Evolutionary conservation across 2,113 vertebrate genomes (phyloP), one percentile per base, ranked within the genome.

Genomic region (Dryoscopus gambensis): DNA sequence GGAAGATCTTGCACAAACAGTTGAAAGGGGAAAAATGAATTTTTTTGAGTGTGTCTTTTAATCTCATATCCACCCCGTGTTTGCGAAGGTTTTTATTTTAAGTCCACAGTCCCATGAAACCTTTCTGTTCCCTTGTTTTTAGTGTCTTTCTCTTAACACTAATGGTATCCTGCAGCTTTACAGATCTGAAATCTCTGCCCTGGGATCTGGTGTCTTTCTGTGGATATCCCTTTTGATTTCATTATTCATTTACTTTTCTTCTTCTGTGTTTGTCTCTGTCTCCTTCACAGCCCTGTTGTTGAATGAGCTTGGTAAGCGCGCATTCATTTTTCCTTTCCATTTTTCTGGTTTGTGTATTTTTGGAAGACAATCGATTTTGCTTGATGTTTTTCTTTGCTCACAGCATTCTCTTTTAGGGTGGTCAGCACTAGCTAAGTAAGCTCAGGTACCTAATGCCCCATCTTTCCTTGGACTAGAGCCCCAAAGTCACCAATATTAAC

Each of bases 281-380:
- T 98, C 95, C 95, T 98, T 97, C 97, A 98, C 98, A 98, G 98
- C 98, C 97, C 98, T 98, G 97, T 98, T 98, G 96, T 98, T 98
- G 97, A 98, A 97, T 98, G 98, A 98, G 98, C 97, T 98, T 98
- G 98, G 98, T 98, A 98, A 98, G 98, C 98, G 90, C 76, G 84
- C 97, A 97, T 98, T 98, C 90, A 70, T 98, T 97, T 97, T 91
- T 96, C 94, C 97, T 97, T 97, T 90, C 92, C 97, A 94, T 98
- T 95, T 96, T 84, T 78, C 82, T 93, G 79, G 60, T 87, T 87
- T 96, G 87, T 52, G 1, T 94, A 91, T 95, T 96, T 95, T 95
- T 24, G 3, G 95, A 79, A 88, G 55, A 49, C 55, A 37, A 4
- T 82, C 69, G 2, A 55, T 93, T 92, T 75, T 75, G 69, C 93